These are phyloP conservation scores for Thymelicus acteon DNA, from an alignment of 2,888 invertebrate genomes.

Conservation along the genomic window DNA sequence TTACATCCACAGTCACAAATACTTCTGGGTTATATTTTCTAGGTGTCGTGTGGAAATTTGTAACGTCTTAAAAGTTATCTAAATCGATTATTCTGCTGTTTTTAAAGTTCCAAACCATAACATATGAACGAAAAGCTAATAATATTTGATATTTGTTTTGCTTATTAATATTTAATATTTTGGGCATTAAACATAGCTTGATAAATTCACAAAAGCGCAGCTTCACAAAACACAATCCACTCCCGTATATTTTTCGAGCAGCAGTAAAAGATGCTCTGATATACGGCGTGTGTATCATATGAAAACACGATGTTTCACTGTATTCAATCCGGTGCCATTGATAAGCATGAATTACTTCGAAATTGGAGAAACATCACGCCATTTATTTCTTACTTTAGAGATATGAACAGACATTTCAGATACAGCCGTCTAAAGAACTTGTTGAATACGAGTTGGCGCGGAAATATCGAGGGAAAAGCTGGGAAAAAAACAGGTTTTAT, in stretches of 20 bases:
- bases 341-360: constrained; percentile 27
- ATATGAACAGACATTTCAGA: constrained; percentile 25
- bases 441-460: constrained; percentile 2
- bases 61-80: too few species aligned
- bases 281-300: constrained; percentile 32
- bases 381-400: constrained; percentile 32
- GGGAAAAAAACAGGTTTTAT: background rate
- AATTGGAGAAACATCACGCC: constrained; percentile 27
- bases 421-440: constrained; percentile 6
- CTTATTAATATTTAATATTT: too few species aligned
- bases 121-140: too few species aligned
- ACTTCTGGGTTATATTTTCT: too few species aligned
- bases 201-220: background rate
- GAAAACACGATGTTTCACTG: constrained; percentile 33
- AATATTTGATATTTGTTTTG: too few species aligned
- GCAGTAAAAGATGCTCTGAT: constrained; percentile 30
- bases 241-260: constrained; percentile 16
- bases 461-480: background rate
- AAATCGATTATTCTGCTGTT: too few species aligned
- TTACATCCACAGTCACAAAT: too few species aligned
- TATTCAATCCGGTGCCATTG: constrained; percentile 32
- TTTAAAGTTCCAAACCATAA: too few species aligned
- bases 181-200: too few species aligned
- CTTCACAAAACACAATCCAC: background rate
- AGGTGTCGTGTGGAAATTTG: too few species aligned